Base-by-base conservation (phyloP, 2,113 vertebrate species). In the Orientallactaga bullata region DNA sequence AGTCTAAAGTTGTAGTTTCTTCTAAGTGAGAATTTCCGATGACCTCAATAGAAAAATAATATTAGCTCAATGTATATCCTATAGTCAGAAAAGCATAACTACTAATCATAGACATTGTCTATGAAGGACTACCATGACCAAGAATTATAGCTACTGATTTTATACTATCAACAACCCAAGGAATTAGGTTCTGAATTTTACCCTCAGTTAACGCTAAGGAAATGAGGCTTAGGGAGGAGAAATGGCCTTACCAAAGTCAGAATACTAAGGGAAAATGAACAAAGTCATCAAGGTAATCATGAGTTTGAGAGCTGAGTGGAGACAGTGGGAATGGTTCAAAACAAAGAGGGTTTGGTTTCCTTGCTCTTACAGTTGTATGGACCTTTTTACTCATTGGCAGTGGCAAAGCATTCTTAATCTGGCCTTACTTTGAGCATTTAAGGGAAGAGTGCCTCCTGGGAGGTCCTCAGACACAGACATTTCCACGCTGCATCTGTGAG, bases 231-330 rank as follows among this genome's bases (percentile, higher is more conserved):
- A 58, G 37, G 32, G 17, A 87, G 1, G 28, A 65, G 69, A 73
- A 84, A 65, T 77, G 58, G 16, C 28, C 9, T 79, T 76, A 72
- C 32, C 51, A 55, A 63, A 26, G 23, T 61, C 42, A 84, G 9
- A 74, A 4, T 39, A 74, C 11, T 61, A 88, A 89, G 51, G 83
- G 26, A 26, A 86, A 82, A n/a, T 68, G 32, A 80, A 77, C 21
- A 68, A 39, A 65, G 32, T 65, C 39, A 60, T 60, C 15, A 79
- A 60, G 42, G 60, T 68, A 5, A 32, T 21, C 35, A 47, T 68
- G 30, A 80, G 84, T 85, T 94, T 72, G 21, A 94, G 90, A 93
- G 63, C n/a, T 28, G 47, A 42, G 28, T 42, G 81, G 74, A 94
- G 47, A 84, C 9, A 78, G 7, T 76, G 7, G 86, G 93, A 76